phyloP scores from a whole-genome alignment of 2,797 vertebrate species.

The Perodicticus potto region DNA sequence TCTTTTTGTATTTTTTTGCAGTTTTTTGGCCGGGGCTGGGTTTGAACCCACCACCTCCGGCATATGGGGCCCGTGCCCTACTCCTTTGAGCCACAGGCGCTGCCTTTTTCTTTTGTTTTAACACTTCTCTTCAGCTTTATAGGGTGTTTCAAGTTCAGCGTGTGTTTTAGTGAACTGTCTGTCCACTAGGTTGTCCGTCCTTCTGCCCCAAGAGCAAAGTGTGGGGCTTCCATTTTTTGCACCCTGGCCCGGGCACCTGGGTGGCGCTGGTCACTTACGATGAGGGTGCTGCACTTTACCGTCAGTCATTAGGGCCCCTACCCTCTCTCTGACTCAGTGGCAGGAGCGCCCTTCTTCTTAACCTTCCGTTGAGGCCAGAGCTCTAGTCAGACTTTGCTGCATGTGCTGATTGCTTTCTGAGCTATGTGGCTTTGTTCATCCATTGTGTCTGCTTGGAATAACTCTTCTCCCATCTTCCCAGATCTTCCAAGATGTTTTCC shows the following conservation, averaged over 20 bases:
- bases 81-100: too few species aligned
- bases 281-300: accelerated
- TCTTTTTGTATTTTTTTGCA: neutral
- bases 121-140: neutral
- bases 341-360: neutral
- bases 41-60: too few species aligned
- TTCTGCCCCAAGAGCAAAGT: too few species aligned
- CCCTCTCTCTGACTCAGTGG: neutral
- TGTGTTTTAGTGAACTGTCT: neutral
- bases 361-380: neutral
- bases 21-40: too few species aligned
- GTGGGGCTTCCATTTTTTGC: too few species aligned
- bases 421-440: neutral
- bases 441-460: neutral
- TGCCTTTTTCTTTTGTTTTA: neutral
- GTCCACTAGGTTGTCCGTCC: neutral
- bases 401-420: neutral
- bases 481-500: neutral
- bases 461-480: neutral
- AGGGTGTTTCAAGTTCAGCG: neutral
- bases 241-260: neutral
- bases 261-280: neutral
- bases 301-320: neutral
- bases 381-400: neutral
- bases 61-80: too few species aligned